Evolutionary conservation across 1,140 invertebrate genomes (phyloP).

Genomic region (Holotrichia oblita): DNA sequence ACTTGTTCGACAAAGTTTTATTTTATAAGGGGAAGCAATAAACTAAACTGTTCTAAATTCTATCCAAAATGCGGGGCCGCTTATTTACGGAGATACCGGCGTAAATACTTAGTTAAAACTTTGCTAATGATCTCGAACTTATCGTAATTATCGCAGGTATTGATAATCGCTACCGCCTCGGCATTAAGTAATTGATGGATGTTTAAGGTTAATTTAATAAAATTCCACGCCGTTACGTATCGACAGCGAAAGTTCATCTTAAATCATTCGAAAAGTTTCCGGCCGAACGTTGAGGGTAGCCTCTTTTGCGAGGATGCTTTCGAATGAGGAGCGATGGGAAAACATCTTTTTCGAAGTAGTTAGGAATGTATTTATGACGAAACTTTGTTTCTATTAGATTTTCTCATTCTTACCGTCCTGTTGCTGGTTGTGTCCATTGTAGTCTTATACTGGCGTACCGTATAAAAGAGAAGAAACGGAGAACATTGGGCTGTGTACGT

Average conservation of each 20-base stretch:
- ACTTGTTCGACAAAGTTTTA: too few species aligned
- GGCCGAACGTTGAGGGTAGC: background rate
- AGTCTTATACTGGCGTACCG: background rate
- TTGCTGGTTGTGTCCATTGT: background rate
- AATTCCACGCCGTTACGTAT: background rate
- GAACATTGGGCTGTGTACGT: background rate
- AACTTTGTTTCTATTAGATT: constrained; percentile 36
- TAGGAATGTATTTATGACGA: constrained; percentile 31
- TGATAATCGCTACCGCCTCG: background rate
- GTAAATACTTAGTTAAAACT: too few species aligned
- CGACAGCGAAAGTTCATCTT: background rate
- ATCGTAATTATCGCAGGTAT: background rate
- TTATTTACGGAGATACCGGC: too few species aligned
- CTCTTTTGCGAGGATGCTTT: background rate
- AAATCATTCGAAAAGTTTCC: background rate
- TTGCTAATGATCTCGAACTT: too few species aligned
- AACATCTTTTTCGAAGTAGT: constrained; percentile 14
- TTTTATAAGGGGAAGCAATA: too few species aligned
- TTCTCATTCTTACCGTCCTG: background rate
- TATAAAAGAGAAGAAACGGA: background rate
- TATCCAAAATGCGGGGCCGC: too few species aligned
- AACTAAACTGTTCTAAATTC: too few species aligned
- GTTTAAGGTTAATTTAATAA: constrained; percentile 2
- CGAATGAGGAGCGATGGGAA: background rate
- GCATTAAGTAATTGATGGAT: background rate